Percentiles rank a stretch among this genome's conserved stretches.
phyloP scores from a whole-genome alignment of 2,113 vertebrate genomes.

The Dinomys branickii region DNA sequence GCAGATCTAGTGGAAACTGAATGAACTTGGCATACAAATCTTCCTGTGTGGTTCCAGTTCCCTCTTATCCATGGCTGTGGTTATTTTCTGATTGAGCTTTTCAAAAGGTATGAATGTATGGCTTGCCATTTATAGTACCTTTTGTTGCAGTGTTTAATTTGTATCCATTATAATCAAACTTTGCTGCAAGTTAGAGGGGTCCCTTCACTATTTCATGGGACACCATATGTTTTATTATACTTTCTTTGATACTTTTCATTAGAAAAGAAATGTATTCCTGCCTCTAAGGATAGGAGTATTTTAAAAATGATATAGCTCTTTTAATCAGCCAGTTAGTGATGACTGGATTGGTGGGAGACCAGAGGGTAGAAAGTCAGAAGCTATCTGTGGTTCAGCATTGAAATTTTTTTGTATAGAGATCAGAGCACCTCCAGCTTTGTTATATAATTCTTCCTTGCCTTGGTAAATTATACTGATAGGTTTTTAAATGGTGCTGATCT shows the following conservation, averaged over 20 bases:
- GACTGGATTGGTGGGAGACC: neutral
- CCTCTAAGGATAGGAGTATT: neutral
- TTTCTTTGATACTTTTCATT: neutral
- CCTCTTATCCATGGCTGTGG: neutral
- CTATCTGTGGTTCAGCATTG: neutral
- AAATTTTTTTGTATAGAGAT: neutral
- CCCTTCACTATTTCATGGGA: neutral
- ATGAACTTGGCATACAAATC: neutral
- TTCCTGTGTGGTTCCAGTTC: neutral
- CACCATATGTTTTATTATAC: neutral
- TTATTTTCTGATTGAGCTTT: conserved; percentile 45
- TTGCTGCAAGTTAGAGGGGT: neutral
- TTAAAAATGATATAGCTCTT: neutral
- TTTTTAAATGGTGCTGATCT: neutral
- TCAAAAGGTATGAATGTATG: neutral
- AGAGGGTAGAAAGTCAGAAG: neutral
- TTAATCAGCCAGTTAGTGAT: neutral
- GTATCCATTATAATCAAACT: neutral
- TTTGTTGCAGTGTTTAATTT: neutral
- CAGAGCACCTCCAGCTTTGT: neutral
- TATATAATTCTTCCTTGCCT: neutral
- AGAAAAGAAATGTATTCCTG: neutral
- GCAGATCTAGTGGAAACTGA: neutral
- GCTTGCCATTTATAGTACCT: neutral
- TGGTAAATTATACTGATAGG: neutral